These are phyloP conservation scores for Tenualosa thibaudeaui DNA, from an alignment of 2,797 vertebrate species.

Conservation along the genomic window DNA sequence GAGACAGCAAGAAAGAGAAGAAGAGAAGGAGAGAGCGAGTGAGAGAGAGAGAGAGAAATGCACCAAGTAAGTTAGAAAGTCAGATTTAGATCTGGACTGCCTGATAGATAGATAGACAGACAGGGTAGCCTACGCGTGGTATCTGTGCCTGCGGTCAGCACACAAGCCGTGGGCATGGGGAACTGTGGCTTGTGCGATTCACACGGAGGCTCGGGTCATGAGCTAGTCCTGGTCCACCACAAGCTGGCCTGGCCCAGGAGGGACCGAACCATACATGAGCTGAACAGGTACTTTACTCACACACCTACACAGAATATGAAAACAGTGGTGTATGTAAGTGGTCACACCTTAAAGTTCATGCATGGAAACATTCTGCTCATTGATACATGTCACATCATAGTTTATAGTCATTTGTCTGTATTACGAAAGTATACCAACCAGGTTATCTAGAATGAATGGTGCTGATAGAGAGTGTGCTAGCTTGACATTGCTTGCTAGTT, in stretches of 20 bases:
- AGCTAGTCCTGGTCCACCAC: slow-evolving; percentile 42
- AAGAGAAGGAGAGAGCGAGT: slow-evolving; percentile 20
- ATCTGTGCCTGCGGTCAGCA: not conserved
- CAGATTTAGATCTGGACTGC: slow-evolving; percentile 1
- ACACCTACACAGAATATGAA: not conserved
- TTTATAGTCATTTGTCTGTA: not conserved
- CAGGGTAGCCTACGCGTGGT: not conserved
- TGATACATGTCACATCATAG: not conserved
- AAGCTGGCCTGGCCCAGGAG: slow-evolving; percentile 34
- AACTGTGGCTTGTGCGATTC: slow-evolving; percentile 34
- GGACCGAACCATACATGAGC: not conserved
- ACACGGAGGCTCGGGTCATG: slow-evolving; percentile 34
- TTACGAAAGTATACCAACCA: not conserved
- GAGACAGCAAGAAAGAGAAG: slow-evolving; percentile 41
- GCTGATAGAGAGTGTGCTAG: not conserved
- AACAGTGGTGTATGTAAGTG: not conserved
- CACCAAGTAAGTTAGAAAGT: not conserved
- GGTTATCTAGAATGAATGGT: not conserved
- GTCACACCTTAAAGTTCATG: not conserved
- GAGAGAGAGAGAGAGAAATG: slow-evolving; percentile 17
- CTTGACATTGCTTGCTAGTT: not conserved
- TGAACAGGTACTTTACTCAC: slow-evolving; percentile 37
- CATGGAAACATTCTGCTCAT: not conserved
- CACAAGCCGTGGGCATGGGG: slow-evolving; percentile 31
- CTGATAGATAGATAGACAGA: not conserved